A percentile compares a stretch with the other conserved stretches of the same genome.
Evolutionary conservation across 2,888 invertebrate genomes (phyloP).

Genomic region (Lasius fuliginosus): DNA sequence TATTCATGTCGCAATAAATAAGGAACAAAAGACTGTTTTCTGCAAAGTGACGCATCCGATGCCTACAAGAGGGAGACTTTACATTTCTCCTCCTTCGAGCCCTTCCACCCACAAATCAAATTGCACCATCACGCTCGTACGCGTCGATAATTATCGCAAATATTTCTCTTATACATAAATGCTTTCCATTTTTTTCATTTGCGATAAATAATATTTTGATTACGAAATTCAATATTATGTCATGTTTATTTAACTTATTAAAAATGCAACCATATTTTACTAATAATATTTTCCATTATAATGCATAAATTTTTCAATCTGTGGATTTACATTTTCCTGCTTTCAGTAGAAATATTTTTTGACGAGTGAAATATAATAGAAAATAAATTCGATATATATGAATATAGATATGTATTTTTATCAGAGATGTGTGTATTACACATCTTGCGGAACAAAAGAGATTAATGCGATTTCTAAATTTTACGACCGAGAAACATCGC

Average conservation of each 20-base stretch:
- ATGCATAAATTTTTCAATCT: not conserved
- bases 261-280: not conserved
- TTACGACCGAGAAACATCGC: not conserved
- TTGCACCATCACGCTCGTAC: not conserved
- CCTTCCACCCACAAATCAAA: constrained; percentile 51
- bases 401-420: not conserved
- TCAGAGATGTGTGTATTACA: not conserved
- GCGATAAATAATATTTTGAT: not conserved
- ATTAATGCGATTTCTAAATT: constrained; percentile 3
- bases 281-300: not conserved
- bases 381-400: not conserved
- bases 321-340: not conserved
- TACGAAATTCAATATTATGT: not conserved
- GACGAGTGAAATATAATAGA: not conserved
- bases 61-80: constrained; percentile 35
- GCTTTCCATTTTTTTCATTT: not conserved
- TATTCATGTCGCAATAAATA: constrained; percentile 85
- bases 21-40: constrained; percentile 81
- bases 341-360: not conserved
- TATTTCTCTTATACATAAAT: not conserved
- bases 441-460: not conserved
- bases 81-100: not conserved
- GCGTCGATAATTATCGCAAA: constrained; percentile 25
- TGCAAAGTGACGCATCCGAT: constrained; percentile 71
- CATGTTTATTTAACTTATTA: not conserved